Base-by-base conservation (phyloP, 2,797 vertebrate genomes). In the Silurus aristotelis region DNA sequence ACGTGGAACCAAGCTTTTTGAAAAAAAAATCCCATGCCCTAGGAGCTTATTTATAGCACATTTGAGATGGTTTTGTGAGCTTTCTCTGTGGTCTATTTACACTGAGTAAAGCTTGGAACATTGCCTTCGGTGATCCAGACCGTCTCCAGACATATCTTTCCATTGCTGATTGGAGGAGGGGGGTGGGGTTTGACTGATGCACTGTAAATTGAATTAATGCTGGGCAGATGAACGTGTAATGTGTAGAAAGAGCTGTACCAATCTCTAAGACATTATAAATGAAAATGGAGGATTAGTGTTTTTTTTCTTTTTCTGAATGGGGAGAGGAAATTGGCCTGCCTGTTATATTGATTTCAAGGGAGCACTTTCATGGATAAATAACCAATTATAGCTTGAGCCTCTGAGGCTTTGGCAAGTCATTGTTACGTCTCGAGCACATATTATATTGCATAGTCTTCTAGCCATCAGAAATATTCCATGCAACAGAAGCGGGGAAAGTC, bases 191-290 rank as follows among this genome's bases (percentile, higher is more conserved):
- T 81, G 87, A 85, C 88, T 90, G 90, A 92, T 90, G 89, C 90
- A 87, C 89, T 91, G 88, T 86, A 92, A 93, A 95, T 95, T 90
- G 90, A 93, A 95, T 95, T 93, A 94, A 84, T 80, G 31, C 66
- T 80, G 73, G 80, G 77, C 85, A 87, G 73, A 89, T 88, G 88
- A 87, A 88, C 73, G 72, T 90, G 83, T 89, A 90, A 91, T 88
- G 88, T 89, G 89, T 86, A 79, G 79, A 88, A 84, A 89, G 89
- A 84, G 56, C 84, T 87, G 83, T 87, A 86, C 88, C 85, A 86
- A 90, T 89, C 88, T 91, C 87, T 75, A 67, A 85, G 90, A 92
- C 87, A 89, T 91, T 89, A 90, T 85, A 77, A 90, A 93, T 94
- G 90, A 91, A 92, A 90, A 92, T 89, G 89, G 87, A 90, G 92